A percentile compares a stretch with the other conserved stretches of the same genome.
phyloP scores from a whole-genome alignment of 2,797 vertebrate genomes.

The Semotilus atromaculatus region DNA sequence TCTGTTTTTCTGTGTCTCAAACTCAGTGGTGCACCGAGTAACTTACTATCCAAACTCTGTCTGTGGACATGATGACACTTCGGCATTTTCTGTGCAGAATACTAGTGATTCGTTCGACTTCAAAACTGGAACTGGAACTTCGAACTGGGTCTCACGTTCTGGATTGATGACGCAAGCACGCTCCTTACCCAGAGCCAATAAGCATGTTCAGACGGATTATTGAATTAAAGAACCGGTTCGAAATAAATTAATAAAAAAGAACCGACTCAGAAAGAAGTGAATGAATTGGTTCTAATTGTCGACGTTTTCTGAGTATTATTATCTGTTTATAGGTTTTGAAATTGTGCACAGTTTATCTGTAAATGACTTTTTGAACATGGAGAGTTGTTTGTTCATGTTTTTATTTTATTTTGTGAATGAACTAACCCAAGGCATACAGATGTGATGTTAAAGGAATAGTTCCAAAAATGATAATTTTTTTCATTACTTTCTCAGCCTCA shows the following conservation, averaged over 20 bases:
- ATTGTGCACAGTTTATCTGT: not conserved
- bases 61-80: not conserved
- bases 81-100: not conserved
- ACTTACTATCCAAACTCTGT: not conserved
- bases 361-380: not conserved
- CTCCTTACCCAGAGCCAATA: not conserved
- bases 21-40: not conserved
- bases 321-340: not conserved
- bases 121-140: not conserved
- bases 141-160: not conserved
- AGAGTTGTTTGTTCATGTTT: not conserved
- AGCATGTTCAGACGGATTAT: not conserved
- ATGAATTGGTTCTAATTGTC: not conserved
- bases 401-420: too few relatives aligned
- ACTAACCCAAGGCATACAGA: not conserved
- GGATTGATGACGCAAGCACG: not conserved
- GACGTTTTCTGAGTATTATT: not conserved
- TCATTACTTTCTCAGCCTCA: too few relatives aligned
- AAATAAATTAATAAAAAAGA: not conserved
- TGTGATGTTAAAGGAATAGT: not conserved
- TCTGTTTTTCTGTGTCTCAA: not conserved
- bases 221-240: not conserved
- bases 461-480: too few relatives aligned
- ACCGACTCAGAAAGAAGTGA: not conserved
- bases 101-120: not conserved